Percentiles rank a stretch among this genome's conserved stretches.
Conservation (phyloP, 1,140 invertebrate species). For the Araneus ventricosus region DNA sequence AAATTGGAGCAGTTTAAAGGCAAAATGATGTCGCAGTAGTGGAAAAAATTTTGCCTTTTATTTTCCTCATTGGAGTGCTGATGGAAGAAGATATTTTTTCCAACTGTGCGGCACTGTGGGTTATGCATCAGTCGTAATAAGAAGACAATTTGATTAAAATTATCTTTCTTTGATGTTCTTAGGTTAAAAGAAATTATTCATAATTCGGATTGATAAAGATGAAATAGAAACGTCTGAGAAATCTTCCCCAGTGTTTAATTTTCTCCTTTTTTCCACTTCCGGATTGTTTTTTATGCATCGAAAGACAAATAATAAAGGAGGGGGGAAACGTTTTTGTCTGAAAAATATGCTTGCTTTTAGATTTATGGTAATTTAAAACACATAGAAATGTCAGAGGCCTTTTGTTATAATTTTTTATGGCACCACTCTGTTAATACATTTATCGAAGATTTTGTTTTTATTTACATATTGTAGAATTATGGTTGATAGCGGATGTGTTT, state of each 20-base stretch:
- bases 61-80: constrained; percentile 20
- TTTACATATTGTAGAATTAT: background rate
- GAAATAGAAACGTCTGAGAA: constrained; percentile 57
- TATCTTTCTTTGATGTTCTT: constrained; percentile 67
- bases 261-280: background rate
- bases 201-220: constrained; percentile 66
- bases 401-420: background rate
- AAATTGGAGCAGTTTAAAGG: constrained; percentile 75
- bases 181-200: constrained; percentile 66
- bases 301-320: background rate
- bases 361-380: constrained; percentile 32
- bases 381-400: background rate
- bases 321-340: background rate
- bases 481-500: no score
- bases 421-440: background rate
- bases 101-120: background rate
- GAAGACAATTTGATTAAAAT: constrained; percentile 70
- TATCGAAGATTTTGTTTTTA: background rate
- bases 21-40: constrained; percentile 67
- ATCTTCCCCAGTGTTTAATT: constrained; percentile 56
- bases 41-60: constrained; percentile 26
- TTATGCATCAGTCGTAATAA: constrained; percentile 48
- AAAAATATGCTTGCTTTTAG: constrained; percentile 22
- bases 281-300: background rate
- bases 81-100: constrained; percentile 37